A percentile compares a stretch with the other conserved stretches of the same genome.
Evolutionary conservation across 2,113 vertebrate species (phyloP).

Genomic region (Todiramphus saurophagus): DNA sequence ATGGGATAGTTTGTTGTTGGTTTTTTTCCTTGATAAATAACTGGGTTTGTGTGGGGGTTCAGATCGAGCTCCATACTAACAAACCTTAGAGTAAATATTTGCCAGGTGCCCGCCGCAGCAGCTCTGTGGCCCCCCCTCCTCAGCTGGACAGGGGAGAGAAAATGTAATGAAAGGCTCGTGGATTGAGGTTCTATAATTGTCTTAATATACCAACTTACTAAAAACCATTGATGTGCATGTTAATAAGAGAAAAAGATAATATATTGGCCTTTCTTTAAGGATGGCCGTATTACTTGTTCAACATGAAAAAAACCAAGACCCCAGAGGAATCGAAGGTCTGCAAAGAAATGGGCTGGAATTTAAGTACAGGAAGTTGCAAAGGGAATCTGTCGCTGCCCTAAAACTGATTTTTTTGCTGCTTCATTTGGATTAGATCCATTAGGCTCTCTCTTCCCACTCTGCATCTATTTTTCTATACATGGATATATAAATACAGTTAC

Average conservation of each 20-base stretch:
- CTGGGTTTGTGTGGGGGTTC: neutral
- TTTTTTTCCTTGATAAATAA: neutral
- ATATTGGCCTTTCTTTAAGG: neutral
- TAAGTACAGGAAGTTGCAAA: neutral
- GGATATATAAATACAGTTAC: neutral
- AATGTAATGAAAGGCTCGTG: neutral
- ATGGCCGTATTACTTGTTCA: neutral
- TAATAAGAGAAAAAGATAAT: neutral
- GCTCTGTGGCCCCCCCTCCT: neutral
- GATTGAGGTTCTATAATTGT: neutral
- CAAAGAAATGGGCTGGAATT: neutral
- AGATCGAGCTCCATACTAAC: neutral
- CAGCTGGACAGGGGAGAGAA: neutral
- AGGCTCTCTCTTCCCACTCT: neutral
- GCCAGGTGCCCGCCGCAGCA: neutral
- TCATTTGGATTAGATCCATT: neutral
- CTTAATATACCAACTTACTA: neutral
- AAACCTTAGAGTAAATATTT: neutral
- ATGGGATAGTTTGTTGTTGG: neutral
- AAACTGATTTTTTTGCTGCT: neutral
- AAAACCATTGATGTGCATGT: accelerated
- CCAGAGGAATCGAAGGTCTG: neutral
- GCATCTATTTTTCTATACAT: neutral
- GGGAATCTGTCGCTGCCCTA: neutral
- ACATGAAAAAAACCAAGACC: neutral